Base-by-base conservation (phyloP, 1,140 invertebrate species). In the Muscidifurax raptorellus region DNA sequence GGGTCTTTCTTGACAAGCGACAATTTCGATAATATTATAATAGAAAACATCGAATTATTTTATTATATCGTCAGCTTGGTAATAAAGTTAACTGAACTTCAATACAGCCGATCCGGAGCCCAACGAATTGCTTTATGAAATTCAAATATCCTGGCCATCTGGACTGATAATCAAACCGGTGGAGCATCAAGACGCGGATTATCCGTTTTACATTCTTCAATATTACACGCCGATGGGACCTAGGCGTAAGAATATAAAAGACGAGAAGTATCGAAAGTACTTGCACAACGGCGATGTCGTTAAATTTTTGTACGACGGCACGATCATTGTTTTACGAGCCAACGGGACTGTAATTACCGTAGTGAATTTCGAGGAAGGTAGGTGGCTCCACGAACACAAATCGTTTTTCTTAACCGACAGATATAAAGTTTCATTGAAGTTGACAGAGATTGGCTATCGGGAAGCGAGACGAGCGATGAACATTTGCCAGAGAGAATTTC, bases 181-280 rank as follows among this genome's bases (percentile, higher is more conserved):
- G 78, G 87, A 91, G 80, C 88, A 91, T 85, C 79, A 90, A 47
- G 90, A 92, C 87, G 90, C 89, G 10, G 84, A 91, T 67, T 87
- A 88, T 86, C 88, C 94, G 72, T 93, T 92, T 64, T 93, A 94
- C 80, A 93, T 94, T 27, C 92, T 92, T 84, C 94, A 94, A 87
- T 92, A 89, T 84, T 92, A 93, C 85, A 79, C 86, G 25, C 78
- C 85, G n/a, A 87, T 89, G n/a, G 76, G 69, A 12, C 44, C 25
- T 15, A 27, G 36, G 75, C 69, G 22, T 82, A 71, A 86, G 25
- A 78, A 40, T 18, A 71, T 81, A 69, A 84, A 80, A 47, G 67
- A 87, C 76, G 90, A 91, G 84, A 85, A 82, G 71, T 87, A 87
- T 59, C 88, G 91, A 76, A 91, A 90, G 75, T 91, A 88, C 84